phyloP scores from a whole-genome alignment of 2,113 vertebrate species.

The Guaruba guarouba region DNA sequence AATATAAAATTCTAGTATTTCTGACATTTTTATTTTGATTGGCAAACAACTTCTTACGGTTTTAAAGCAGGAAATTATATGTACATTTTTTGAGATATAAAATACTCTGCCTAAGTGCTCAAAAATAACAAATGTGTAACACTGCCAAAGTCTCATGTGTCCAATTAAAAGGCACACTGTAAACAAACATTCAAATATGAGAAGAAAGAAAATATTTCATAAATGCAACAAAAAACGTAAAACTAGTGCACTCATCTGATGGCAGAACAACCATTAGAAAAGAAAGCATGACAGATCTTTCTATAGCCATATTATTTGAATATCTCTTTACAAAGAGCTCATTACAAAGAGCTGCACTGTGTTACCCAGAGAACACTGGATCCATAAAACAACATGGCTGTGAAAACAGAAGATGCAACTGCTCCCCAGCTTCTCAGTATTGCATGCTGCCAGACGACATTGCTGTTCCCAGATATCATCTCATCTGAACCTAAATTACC shows the following conservation, averaged over 20 bases:
- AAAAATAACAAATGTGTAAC: background rate
- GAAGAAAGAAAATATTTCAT: background rate
- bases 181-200: background rate
- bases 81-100: slow-evolving; percentile 7
- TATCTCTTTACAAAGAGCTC: background rate
- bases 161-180: background rate
- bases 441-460: background rate
- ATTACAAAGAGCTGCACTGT: background rate
- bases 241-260: background rate
- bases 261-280: background rate
- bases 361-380: background rate
- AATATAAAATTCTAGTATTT: slow-evolving; percentile 55
- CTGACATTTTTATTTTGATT: slow-evolving; percentile 61
- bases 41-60: slow-evolving; percentile 52
- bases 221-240: background rate
- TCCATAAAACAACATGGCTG: background rate
- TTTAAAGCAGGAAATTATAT: slow-evolving; percentile 49
- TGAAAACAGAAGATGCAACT: background rate
- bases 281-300: background rate
- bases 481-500: background rate
- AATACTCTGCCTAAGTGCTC: slow-evolving; percentile 12
- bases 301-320: background rate
- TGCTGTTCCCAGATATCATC: background rate
- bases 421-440: background rate
- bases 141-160: background rate